phyloP scores from a whole-genome alignment of 2,888 invertebrate genomes.

The Acrobasis suavella region DNA sequence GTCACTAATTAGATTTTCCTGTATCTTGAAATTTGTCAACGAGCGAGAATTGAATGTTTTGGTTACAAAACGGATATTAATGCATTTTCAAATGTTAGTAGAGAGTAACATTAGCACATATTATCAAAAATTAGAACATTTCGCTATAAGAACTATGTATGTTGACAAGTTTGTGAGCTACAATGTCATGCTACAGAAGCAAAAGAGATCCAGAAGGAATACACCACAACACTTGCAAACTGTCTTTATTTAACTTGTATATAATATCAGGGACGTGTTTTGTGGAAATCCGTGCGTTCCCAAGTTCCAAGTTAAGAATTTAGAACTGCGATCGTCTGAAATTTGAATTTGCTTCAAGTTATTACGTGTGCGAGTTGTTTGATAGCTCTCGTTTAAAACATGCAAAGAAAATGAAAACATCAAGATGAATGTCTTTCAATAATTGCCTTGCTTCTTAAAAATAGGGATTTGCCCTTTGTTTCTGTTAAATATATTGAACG shows the following conservation, averaged over 20 bases:
- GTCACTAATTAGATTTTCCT: too few species aligned
- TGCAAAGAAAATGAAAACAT: not conserved
- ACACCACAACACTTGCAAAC: slow-evolving; percentile 61
- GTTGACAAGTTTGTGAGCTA: too few species aligned
- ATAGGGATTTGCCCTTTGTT: too few species aligned
- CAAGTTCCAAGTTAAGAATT: slow-evolving; percentile 63
- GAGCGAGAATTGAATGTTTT: too few species aligned
- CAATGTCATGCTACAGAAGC: not conserved
- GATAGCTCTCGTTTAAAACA: slow-evolving; percentile 35
- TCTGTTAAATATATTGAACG: too few species aligned
- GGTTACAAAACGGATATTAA: too few species aligned
- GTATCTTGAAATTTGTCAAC: too few species aligned
- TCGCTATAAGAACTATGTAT: too few species aligned
- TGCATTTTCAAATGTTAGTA: too few species aligned
- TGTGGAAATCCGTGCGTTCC: slow-evolving; percentile 57
- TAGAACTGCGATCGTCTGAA: slow-evolving; percentile 60
- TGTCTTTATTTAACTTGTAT: slow-evolving; percentile 76
- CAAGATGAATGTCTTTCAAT: slow-evolving; percentile 1
- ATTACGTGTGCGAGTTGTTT: slow-evolving; percentile 39
- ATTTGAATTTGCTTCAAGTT: slow-evolving; percentile 43
- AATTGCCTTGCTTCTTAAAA: not conserved
- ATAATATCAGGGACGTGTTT: slow-evolving; percentile 75
- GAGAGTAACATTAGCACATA: too few species aligned
- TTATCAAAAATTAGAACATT: too few species aligned
- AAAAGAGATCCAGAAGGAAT: not conserved